phyloP scores from a whole-genome alignment of 2,113 vertebrate species.

The Tachysurus vachellii region DNA sequence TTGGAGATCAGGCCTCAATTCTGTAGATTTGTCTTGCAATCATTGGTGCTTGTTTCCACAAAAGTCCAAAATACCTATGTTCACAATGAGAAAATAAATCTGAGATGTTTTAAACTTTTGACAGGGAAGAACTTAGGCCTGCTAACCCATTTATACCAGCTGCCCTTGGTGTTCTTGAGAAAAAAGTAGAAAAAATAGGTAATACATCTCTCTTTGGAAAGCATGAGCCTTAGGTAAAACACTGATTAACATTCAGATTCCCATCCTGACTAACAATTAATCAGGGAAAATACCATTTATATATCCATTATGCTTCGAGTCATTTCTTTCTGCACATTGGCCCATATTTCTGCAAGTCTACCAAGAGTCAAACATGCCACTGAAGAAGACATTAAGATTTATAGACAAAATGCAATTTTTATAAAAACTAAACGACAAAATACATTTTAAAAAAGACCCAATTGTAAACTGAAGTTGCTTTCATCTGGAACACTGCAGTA shows the following conservation, averaged over 20 bases:
- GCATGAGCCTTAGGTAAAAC: constrained; percentile 22
- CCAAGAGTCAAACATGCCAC: background rate
- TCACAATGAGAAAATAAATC: background rate
- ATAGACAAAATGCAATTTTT: constrained; percentile 8
- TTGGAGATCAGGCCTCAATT: background rate
- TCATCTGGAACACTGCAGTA: background rate
- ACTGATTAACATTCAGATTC: constrained; percentile 29
- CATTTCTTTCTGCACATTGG: background rate
- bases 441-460: background rate
- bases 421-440: background rate
- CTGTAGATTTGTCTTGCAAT: background rate
- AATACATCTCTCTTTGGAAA: constrained; percentile 16
- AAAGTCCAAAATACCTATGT: background rate
- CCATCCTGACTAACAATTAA: constrained; percentile 35
- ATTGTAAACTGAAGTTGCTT: background rate
- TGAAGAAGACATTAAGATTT: constrained; percentile 25
- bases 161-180: background rate
- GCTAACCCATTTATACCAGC: background rate
- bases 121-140: background rate
- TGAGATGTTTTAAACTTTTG: background rate
- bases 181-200: background rate
- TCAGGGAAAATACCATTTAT: constrained; percentile 1
- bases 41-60: background rate
- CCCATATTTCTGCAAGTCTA: background rate
- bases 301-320: background rate